A percentile compares a stretch with the other conserved stretches of the same genome.
phyloP scores from a whole-genome alignment of 2,888 invertebrate species.

The Agonopterix heracliana region DNA sequence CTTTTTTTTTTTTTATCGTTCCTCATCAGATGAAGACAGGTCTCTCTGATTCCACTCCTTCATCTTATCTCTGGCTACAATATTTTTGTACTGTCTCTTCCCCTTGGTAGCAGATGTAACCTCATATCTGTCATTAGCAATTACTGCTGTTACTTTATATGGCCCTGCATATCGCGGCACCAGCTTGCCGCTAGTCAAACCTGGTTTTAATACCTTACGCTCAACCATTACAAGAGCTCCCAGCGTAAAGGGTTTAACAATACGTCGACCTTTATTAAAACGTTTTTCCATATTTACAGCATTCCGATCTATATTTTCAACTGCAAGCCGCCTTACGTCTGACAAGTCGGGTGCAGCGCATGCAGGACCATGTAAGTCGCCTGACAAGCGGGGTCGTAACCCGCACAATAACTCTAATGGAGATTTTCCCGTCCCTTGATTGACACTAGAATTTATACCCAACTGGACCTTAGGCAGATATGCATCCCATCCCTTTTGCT shows the following conservation, averaged over 20 bases:
- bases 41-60: no score
- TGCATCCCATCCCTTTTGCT: neutral
- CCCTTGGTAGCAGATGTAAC: neutral
- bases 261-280: neutral
- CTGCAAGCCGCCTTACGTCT: neutral
- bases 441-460: neutral
- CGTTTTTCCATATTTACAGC: neutral
- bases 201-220: neutral
- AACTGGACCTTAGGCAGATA: neutral
- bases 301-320: neutral
- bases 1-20: no score
- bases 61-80: neutral
- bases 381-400: neutral
- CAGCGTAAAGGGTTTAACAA: neutral
- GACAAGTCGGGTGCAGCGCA: neutral
- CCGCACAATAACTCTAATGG: constrained; percentile 1
- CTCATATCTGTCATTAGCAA: neutral
- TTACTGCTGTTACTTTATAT: neutral
- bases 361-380: neutral
- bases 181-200: neutral
- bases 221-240: neutral
- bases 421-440: neutral
- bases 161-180: neutral
- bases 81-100: neutral
- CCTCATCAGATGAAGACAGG: no score